Conservation (phyloP, 2,888 invertebrate species). For the Apoda limacodes region DNA sequence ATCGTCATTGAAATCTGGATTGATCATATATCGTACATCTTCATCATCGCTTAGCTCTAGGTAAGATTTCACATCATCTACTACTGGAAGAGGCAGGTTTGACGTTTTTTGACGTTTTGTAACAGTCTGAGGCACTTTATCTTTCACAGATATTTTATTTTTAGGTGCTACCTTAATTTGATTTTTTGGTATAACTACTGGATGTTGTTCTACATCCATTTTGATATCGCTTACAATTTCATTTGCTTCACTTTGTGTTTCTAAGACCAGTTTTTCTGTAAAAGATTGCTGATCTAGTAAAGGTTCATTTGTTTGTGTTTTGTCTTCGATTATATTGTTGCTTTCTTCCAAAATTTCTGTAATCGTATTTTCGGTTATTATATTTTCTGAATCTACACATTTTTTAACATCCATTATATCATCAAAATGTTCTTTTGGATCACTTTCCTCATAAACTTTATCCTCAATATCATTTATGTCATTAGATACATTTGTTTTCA, state of each 20-base stretch:
- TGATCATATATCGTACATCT: conserved; percentile 56
- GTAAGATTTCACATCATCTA: conserved; percentile 22
- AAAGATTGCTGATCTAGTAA: neutral
- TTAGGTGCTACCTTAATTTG: conserved; percentile 28
- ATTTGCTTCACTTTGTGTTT: conserved; percentile 21
- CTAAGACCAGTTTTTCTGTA: neutral
- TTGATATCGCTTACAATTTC: conserved; percentile 19
- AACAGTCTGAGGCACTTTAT: conserved; percentile 28
- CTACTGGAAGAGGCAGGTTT: conserved; percentile 18
- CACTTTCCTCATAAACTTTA: conserved; percentile 9
- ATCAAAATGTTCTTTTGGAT: conserved; percentile 16
- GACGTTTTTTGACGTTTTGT: conserved; percentile 35
- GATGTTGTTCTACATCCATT: too few relatives aligned
- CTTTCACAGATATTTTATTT: conserved; percentile 34
- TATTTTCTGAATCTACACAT: conserved; percentile 12
- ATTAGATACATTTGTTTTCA: conserved; percentile 16
- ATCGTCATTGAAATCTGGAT: conserved; percentile 43
- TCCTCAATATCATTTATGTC: too few relatives aligned
- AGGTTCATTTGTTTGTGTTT: conserved; percentile 17
- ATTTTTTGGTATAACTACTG: conserved; percentile 19
- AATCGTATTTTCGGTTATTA: conserved; percentile 15
- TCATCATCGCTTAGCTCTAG: conserved; percentile 48
- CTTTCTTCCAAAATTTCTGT: conserved; percentile 12
- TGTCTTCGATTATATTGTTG: conserved; percentile 16
- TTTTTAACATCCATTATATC: conserved; percentile 5